Percentiles rank a stretch among this genome's conserved stretches.
Evolutionary conservation across 2,113 vertebrate genomes (phyloP).

Genomic region (Otocyon megalotis): DNA sequence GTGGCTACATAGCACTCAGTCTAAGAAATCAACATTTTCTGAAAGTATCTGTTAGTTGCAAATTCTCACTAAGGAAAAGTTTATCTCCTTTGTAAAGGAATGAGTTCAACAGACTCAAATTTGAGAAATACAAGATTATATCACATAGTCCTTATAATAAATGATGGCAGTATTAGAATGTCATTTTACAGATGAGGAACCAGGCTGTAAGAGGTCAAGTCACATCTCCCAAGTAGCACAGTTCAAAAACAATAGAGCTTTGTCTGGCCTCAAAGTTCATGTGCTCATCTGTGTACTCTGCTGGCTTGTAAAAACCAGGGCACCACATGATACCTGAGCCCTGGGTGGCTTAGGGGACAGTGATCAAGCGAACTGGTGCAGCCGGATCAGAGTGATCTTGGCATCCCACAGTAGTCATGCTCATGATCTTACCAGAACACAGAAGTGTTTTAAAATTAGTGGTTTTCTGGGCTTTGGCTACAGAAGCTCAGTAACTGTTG

Average conservation of each 20-base stretch:
- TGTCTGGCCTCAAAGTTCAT: not conserved
- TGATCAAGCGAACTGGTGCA: not conserved
- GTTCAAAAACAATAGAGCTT: not conserved
- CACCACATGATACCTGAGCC: accelerated
- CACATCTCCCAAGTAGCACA: not conserved
- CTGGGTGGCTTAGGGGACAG: not conserved
- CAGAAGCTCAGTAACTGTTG: not conserved
- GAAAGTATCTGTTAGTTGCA: not conserved
- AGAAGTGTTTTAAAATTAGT: not conserved
- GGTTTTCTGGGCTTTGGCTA: not conserved
- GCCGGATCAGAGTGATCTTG: no score
- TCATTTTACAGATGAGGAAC: not conserved
- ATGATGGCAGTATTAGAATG: not conserved
- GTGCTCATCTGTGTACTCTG: not conserved
- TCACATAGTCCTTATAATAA: not conserved
- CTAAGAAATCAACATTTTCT: not conserved
- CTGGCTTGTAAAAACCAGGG: not conserved
- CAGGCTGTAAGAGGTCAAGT: not conserved
- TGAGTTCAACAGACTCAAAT: not conserved
- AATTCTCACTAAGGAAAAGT: not conserved
- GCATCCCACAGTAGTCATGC: no score
- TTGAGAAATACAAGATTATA: not conserved
- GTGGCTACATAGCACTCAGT: not conserved
- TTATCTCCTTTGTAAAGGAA: not conserved
- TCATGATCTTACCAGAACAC: not conserved